phyloP scores from a whole-genome alignment of 2,888 invertebrate species.

The Pocota personata region DNA sequence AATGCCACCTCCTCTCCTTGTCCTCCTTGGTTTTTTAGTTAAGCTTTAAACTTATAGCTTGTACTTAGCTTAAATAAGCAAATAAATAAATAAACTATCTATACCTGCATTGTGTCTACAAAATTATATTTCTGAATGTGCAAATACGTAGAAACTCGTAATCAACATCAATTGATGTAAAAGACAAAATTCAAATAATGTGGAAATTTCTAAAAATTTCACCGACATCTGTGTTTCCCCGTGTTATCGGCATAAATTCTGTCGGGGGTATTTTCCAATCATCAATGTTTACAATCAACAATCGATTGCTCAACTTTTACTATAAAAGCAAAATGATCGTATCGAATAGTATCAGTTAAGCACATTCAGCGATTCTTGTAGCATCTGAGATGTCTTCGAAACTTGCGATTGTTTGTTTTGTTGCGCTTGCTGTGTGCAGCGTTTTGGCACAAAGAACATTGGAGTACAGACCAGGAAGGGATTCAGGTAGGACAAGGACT shows the following conservation, averaged over 20 bases:
- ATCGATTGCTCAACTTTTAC: neutral
- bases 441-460: constrained; percentile 38
- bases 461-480: constrained; percentile 46
- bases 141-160: too few species aligned
- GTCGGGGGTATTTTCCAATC: neutral
- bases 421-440: constrained; percentile 8
- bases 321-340: constrained; percentile 14
- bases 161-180: too few species aligned
- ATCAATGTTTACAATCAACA: neutral
- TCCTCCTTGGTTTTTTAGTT: too few species aligned
- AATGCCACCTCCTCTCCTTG: too few species aligned
- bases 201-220: neutral
- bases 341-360: constrained; percentile 31
- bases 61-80: too few species aligned
- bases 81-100: too few species aligned
- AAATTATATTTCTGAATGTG: too few species aligned
- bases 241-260: neutral
- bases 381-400: constrained; percentile 42
- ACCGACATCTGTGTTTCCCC: neutral
- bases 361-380: neutral
- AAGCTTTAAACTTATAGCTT: too few species aligned
- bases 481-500: constrained; percentile 20
- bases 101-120: too few species aligned
- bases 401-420: constrained; percentile 14
- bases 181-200: too few species aligned